A percentile compares a stretch with the other conserved stretches of the same genome.
Conservation (phyloP, 1,140 invertebrate species). For the Araneus ventricosus region DNA sequence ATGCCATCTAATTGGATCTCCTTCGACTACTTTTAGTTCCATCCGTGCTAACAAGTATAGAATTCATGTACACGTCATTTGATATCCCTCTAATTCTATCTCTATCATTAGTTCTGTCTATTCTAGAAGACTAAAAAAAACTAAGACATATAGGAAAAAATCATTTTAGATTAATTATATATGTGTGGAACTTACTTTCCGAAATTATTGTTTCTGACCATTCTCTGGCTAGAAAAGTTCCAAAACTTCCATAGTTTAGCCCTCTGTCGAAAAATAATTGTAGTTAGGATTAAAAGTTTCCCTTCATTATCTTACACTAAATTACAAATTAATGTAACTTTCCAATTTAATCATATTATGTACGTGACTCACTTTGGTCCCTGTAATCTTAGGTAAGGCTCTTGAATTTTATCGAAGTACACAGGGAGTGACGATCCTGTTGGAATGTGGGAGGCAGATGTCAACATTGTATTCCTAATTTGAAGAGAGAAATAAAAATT, state of each 20-base stretch:
- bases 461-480: not conserved
- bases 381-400: constrained; percentile 14
- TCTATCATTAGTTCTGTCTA: too few species aligned
- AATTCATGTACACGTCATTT: too few species aligned
- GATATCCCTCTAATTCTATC: too few species aligned
- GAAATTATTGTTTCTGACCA: not conserved
- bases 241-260: constrained; percentile 3
- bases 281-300: not conserved
- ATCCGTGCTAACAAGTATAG: too few species aligned
- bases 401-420: constrained; percentile 32
- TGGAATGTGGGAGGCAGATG: not conserved
- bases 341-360: not conserved
- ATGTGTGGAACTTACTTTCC: not conserved
- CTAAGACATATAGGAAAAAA: too few species aligned
- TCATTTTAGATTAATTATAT: too few species aligned
- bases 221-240: not conserved
- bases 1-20: too few species aligned
- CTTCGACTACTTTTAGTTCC: too few species aligned
- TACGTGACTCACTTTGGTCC: not conserved
- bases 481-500: not conserved
- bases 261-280: not conserved
- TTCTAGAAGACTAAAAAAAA: too few species aligned
- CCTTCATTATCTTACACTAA: not conserved
- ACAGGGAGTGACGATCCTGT: not conserved
- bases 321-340: not conserved